Conservation (phyloP, 1,140 invertebrate species). For the Sesamia nonagrioides region DNA sequence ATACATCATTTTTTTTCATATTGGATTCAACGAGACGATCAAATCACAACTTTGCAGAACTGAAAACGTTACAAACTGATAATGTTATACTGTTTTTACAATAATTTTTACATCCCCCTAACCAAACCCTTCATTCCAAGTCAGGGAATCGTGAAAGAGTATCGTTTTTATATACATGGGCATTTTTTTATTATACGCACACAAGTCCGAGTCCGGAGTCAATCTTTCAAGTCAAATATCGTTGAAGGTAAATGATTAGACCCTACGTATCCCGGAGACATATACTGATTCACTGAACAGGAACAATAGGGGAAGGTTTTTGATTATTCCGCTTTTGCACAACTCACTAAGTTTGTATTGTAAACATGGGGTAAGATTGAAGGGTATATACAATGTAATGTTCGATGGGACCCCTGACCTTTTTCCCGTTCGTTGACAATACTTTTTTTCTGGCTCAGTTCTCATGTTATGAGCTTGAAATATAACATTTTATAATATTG, state of each 20-base stretch:
- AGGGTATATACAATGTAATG: conserved; percentile 7
- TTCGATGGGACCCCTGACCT: conserved; percentile 10
- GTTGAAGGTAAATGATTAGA: conserved; percentile 42
- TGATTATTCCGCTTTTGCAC: conserved; percentile 35
- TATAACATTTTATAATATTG: conserved; percentile 13
- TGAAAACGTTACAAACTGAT: background rate
- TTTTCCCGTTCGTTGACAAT: conserved; percentile 22
- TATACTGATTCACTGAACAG: conserved; percentile 25
- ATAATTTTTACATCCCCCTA: background rate
- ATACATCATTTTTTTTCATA: no score
- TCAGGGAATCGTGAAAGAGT: conserved; percentile 4
- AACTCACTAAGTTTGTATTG: conserved; percentile 34
- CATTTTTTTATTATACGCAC: conserved; percentile 36
- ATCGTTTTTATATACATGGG: conserved; percentile 44
- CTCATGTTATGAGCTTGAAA: conserved; percentile 4
- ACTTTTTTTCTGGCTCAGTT: conserved; percentile 13
- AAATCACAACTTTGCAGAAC: no score
- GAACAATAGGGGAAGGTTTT: conserved; percentile 44
- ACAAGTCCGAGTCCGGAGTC: conserved; percentile 28
- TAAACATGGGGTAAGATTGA: conserved; percentile 17
- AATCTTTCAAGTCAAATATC: conserved; percentile 48
- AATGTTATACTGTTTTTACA: background rate
- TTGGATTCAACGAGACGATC: no score
- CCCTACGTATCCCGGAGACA: conserved; percentile 16
- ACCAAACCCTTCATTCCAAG: background rate